These are phyloP conservation scores for Eilema griseolum DNA, from an alignment of 2,888 invertebrate genomes.

Conservation along the genomic window DNA sequence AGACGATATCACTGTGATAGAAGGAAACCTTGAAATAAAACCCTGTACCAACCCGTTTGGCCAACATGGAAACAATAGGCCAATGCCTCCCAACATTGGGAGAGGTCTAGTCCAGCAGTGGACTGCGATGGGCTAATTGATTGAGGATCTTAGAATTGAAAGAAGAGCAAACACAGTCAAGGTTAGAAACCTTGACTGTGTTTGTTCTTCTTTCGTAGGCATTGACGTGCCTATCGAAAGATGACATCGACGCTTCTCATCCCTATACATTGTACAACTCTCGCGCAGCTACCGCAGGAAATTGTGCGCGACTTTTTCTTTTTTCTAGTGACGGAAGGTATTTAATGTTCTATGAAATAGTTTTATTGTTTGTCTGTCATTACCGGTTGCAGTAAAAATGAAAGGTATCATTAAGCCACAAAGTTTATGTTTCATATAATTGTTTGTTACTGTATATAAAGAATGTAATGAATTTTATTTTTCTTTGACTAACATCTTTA, in stretches of 20 bases:
- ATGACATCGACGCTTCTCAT: slow-evolving; percentile 29
- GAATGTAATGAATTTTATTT: slow-evolving; percentile 12
- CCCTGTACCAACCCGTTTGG: too few species aligned
- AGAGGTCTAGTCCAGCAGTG: too few species aligned
- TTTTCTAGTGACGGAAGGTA: slow-evolving; percentile 50
- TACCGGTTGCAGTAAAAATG: slow-evolving; percentile 48
- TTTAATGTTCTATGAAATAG: slow-evolving; percentile 51
- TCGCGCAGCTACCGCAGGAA: slow-evolving; percentile 52
- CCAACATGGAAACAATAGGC: too few species aligned
- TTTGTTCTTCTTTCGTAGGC: neutral
- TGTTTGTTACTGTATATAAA: slow-evolving; percentile 2
- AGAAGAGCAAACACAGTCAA: neutral
- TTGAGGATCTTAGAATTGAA: neutral
- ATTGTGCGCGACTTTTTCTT: slow-evolving; percentile 46
- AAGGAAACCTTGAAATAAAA: too few species aligned
- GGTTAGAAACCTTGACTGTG: too few species aligned
- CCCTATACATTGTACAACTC: slow-evolving; percentile 42
- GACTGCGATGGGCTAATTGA: too few species aligned
- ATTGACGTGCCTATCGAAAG: slow-evolving; percentile 9
- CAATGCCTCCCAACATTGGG: too few species aligned
- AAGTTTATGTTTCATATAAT: slow-evolving; percentile 8
- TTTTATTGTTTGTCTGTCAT: slow-evolving; percentile 52
- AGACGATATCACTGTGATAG: too few species aligned
- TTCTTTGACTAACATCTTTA: neutral
- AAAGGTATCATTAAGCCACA: slow-evolving; percentile 45